Evolutionary conservation across 2,113 vertebrate genomes (phyloP).

Genomic region (Notarius quadriscutis): DNA sequence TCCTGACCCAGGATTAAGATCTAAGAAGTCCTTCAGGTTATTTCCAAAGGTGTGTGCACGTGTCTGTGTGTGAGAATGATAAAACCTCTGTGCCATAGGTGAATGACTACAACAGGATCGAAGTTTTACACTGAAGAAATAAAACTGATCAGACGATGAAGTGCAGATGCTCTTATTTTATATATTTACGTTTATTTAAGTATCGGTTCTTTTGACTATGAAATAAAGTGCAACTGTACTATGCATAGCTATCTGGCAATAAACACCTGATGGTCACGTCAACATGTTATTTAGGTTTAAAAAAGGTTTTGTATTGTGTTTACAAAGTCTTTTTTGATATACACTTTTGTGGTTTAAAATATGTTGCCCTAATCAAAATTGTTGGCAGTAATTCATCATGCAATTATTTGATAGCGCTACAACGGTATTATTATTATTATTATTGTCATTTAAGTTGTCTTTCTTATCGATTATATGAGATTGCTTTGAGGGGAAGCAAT

Average conservation of each 20-base stretch:
- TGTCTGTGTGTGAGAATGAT: background rate
- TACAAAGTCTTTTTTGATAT: background rate
- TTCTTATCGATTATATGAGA: background rate
- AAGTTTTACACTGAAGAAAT: constrained; percentile 37
- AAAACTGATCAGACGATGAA: constrained; percentile 14
- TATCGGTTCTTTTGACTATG: background rate
- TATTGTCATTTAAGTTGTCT: background rate
- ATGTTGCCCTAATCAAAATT: background rate
- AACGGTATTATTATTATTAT: background rate
- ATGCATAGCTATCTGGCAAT: background rate
- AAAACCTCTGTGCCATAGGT: constrained; percentile 66
- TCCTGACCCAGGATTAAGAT: background rate
- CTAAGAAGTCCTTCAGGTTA: background rate
- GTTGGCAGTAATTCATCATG: background rate
- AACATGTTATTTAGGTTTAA: background rate
- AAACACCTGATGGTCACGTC: background rate
- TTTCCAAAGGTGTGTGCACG: background rate
- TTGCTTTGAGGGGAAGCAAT: background rate
- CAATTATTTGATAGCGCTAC: background rate
- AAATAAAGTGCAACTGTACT: background rate
- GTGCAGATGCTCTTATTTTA: constrained; percentile 31
- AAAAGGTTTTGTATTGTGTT: background rate
- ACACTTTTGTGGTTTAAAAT: background rate
- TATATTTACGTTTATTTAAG: constrained; percentile 36
- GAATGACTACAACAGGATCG: constrained; percentile 8